These are phyloP conservation scores for Orycteropus afer DNA, from an alignment of 2,113 vertebrate genomes.

Conservation along the genomic window DNA sequence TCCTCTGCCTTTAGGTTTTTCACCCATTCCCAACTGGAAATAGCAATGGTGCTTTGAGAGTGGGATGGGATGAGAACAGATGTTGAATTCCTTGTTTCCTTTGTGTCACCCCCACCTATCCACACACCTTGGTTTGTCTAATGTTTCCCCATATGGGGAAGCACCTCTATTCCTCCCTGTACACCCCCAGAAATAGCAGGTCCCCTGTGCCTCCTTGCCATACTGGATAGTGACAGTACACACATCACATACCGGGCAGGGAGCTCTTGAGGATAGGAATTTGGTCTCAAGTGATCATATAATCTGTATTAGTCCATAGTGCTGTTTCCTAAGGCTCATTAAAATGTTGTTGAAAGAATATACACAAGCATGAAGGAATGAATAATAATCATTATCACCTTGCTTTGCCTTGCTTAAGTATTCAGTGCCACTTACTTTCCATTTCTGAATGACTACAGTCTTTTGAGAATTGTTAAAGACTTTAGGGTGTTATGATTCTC, in stretches of 20 bases:
- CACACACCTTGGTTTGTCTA: background rate
- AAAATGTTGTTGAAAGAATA: background rate
- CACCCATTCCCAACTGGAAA: background rate
- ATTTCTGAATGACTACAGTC: constrained; percentile 19
- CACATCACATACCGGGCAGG: background rate
- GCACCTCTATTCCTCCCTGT: background rate
- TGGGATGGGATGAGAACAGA: background rate
- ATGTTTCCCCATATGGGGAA: background rate
- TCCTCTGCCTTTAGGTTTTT: background rate
- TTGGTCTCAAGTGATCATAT: background rate
- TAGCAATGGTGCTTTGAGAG: background rate
- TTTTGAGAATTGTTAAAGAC: constrained; percentile 69
- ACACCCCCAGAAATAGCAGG: background rate
- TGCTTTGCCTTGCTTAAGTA: constrained; percentile 8
- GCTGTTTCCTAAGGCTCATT: background rate
- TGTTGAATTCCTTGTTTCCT: background rate
- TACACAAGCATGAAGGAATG: background rate
- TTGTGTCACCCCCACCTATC: background rate
- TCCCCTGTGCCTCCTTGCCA: background rate
- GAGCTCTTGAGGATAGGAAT: background rate
- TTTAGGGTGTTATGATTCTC: constrained; percentile 50
- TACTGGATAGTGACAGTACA: background rate
- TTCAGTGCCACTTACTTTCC: constrained; percentile 36
- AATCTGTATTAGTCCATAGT: background rate
- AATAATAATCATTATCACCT: background rate